Evolutionary conservation across 2,797 vertebrate genomes (phyloP), one percentile per base, ranked within the genome.

Genomic region (Morelia viridis): DNA sequence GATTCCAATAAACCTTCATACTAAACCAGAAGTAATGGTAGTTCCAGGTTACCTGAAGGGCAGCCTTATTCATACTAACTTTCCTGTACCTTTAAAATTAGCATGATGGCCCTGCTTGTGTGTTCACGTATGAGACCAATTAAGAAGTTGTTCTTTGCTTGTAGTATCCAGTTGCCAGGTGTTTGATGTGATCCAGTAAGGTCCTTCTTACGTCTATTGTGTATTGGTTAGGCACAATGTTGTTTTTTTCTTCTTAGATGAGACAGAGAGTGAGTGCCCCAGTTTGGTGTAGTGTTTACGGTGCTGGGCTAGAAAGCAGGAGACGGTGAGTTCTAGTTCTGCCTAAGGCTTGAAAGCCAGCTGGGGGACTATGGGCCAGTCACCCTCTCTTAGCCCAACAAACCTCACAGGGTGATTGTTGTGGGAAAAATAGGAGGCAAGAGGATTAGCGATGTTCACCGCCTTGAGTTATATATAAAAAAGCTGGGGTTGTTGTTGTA

Each of bases 181-280:
- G 8, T 88, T 88, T 64, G 28, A 53, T 71, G 28, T 89, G 11
- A 76, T 58, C n/a, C 50, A 76, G 56, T 31, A 76, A 22, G 12
- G 19, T 0, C 10, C 35, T 64, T 65, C 24, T 68, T 68, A 53
- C 62, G 26, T 35, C 24, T 24, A 53, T 53, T 87, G 24, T 86
- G 0, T 56, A 11, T 83, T 13, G 41, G 46, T 84, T 64, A 84
- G 12, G 26, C 58, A 2, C 28, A 15, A 6, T 35, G 24, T 61
- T 88, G 58, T 94, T 93, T 5, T 93, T 71, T 93, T 93, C 94
- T 93, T 17, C 96, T 88, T 91, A 62, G 12, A 5, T 2, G 64
- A 65, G 4, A 65, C 10, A n/a, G 3, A 71, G 35, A 80, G 5
- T 4, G 9, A 76, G 19, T 80, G 24, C 9, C 10, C 1, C 41